Conservation (phyloP, 1,140 invertebrate species). For the Lamellibrachia luymesi region DNA sequence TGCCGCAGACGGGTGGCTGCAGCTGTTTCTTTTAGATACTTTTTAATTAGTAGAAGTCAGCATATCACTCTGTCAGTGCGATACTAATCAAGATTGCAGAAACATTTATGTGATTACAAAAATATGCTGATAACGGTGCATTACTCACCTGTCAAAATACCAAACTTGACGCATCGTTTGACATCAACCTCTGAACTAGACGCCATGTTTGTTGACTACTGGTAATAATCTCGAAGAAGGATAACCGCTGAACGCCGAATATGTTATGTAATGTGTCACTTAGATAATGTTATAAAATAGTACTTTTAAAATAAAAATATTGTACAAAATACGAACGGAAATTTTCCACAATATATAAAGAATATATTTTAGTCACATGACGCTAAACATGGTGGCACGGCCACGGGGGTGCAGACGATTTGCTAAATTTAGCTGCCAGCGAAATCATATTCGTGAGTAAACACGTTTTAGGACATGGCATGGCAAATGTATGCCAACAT, state of each 20-base stretch:
- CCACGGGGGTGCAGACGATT: not conserved
- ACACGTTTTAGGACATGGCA: not conserved
- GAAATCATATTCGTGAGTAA: not conserved
- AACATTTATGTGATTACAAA: not conserved
- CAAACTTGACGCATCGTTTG: not conserved
- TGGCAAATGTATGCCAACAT: not conserved
- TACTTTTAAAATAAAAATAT: not conserved
- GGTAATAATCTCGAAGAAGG: not conserved
- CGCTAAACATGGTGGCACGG: not conserved
- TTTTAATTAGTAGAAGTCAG: no score
- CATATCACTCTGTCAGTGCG: no score
- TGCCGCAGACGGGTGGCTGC: no score
- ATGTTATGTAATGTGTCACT: not conserved
- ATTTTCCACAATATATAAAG: not conserved
- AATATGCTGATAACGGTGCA: not conserved
- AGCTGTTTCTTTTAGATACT: no score
- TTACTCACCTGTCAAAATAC: not conserved
- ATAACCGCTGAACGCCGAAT: not conserved
- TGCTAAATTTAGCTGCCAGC: not conserved
- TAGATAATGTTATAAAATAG: not conserved
- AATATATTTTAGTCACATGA: not conserved
- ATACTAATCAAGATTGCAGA: no score
- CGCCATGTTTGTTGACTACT: not conserved
- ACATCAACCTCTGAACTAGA: not conserved
- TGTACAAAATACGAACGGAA: not conserved